phyloP scores from a whole-genome alignment of 2,888 invertebrate genomes.

The Fragum whitleyi region DNA sequence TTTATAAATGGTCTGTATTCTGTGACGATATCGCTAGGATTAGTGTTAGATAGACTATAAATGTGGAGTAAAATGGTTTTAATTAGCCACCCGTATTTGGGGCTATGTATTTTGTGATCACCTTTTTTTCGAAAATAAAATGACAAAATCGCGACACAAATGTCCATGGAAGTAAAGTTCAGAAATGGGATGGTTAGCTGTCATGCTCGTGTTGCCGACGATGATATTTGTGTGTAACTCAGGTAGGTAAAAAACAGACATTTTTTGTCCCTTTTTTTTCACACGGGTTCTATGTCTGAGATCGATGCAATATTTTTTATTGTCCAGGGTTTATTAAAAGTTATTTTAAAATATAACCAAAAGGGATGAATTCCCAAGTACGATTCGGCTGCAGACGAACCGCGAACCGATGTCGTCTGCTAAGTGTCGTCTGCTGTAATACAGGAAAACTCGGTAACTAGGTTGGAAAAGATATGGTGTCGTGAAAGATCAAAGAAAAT shows the following conservation, averaged over 20 bases:
- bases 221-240: conserved; percentile 5
- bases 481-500: conserved; percentile 9
- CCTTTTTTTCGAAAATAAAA: neutral
- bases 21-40: neutral
- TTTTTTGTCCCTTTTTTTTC: conserved; percentile 8
- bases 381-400: neutral
- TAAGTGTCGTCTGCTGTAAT: conserved; percentile 7
- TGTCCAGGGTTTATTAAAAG: too few relatives aligned
- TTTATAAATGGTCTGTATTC: neutral
- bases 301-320: too few relatives aligned
- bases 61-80: neutral
- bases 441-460: neutral
- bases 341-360: too few relatives aligned
- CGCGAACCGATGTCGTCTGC: neutral
- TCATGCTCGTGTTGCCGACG: conserved; percentile 4
- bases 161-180: neutral
- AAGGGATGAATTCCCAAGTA: too few relatives aligned
- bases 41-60: neutral
- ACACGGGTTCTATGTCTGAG: neutral
- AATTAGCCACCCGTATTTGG: conserved; percentile 9
- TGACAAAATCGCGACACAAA: conserved; percentile 19
- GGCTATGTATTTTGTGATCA: neutral
- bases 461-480: neutral
- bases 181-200: conserved; percentile 13
- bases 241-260: conserved; percentile 11